Conservation (phyloP, 2,797 vertebrate genomes). For the Poecilia velifera region DNA sequence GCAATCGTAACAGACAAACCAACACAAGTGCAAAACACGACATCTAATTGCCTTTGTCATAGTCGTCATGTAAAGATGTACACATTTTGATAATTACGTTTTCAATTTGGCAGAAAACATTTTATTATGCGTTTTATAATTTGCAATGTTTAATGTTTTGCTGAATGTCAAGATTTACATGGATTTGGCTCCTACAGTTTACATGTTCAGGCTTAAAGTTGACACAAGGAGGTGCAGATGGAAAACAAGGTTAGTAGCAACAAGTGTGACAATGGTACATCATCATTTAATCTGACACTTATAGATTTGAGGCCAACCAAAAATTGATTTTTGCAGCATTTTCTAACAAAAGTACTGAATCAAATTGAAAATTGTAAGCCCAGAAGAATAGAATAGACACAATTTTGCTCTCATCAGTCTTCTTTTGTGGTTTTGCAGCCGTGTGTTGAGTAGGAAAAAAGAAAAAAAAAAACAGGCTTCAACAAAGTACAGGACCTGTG, state of each 20-base stretch:
- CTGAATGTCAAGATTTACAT: slow-evolving; percentile 20
- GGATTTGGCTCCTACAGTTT: slow-evolving; percentile 21
- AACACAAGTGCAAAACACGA: neutral
- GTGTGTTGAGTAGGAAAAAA: slow-evolving; percentile 21
- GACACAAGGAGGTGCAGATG: neutral
- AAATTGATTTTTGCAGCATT: slow-evolving; percentile 35
- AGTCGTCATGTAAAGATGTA: neutral
- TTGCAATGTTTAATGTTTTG: slow-evolving; percentile 32
- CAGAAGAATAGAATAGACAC: slow-evolving; percentile 24
- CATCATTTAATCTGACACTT: slow-evolving; percentile 37
- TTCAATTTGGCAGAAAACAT: slow-evolving; percentile 1
- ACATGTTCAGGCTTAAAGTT: slow-evolving; percentile 27
- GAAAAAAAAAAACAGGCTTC: slow-evolving; percentile 39
- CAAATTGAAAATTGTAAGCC: slow-evolving; percentile 23
- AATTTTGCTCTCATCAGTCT: slow-evolving; percentile 27
- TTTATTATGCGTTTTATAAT: slow-evolving; percentile 7
- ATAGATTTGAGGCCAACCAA: slow-evolving; percentile 49
- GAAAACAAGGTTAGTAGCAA: slow-evolving; percentile 17
- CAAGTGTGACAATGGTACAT: slow-evolving; percentile 20
- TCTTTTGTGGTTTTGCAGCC: slow-evolving; percentile 40
- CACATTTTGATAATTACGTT: slow-evolving; percentile 14
- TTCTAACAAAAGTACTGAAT: slow-evolving; percentile 35
- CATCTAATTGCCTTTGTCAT: neutral
- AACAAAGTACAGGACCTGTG: slow-evolving; percentile 33
- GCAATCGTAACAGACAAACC: neutral